Evolutionary conservation across 2,113 vertebrate genomes (phyloP).

Genomic region (Tragulus kanchil): DNA sequence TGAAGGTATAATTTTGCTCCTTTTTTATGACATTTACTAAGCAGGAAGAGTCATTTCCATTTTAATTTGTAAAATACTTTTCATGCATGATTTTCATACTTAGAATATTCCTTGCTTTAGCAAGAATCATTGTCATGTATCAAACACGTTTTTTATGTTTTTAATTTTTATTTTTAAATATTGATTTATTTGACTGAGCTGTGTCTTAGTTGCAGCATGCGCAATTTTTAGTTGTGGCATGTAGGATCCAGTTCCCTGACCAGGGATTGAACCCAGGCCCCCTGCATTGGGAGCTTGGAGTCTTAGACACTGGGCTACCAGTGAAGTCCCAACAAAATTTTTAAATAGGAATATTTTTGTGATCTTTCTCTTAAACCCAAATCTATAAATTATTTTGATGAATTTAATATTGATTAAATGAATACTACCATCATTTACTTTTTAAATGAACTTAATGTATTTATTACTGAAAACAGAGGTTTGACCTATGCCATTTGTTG

Average conservation of each 20-base stretch:
- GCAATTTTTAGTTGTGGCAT: too few species aligned
- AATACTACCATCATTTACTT: not conserved
- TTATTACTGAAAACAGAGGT: slow-evolving; percentile 50
- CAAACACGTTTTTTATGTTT: not conserved
- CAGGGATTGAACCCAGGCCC: too few species aligned
- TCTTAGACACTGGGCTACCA: too few species aligned
- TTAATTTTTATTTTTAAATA: too few species aligned
- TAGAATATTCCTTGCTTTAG: slow-evolving; percentile 43
- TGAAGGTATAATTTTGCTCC: slow-evolving; percentile 30
- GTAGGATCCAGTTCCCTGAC: too few species aligned
- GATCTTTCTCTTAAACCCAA: slow-evolving; percentile 33
- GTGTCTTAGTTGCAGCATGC: too few species aligned
- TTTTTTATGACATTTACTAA: slow-evolving; percentile 53
- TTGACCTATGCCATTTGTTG: slow-evolving; percentile 40
- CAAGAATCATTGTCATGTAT: not conserved
- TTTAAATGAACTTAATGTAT: slow-evolving; percentile 48
- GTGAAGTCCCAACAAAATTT: too few species aligned
- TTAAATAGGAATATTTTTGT: not conserved
- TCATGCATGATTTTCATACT: slow-evolving; percentile 27
- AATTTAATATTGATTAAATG: slow-evolving; percentile 44
- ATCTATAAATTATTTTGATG: slow-evolving; percentile 5
- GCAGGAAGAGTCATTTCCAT: slow-evolving; percentile 14
- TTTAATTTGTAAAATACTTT: slow-evolving; percentile 63
- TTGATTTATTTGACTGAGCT: too few species aligned
- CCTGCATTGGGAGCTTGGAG: too few species aligned